Conservation (phyloP, 30 jellyfish, hydroid and myxozoan genomes). For the Sanderia malayensis region DNA sequence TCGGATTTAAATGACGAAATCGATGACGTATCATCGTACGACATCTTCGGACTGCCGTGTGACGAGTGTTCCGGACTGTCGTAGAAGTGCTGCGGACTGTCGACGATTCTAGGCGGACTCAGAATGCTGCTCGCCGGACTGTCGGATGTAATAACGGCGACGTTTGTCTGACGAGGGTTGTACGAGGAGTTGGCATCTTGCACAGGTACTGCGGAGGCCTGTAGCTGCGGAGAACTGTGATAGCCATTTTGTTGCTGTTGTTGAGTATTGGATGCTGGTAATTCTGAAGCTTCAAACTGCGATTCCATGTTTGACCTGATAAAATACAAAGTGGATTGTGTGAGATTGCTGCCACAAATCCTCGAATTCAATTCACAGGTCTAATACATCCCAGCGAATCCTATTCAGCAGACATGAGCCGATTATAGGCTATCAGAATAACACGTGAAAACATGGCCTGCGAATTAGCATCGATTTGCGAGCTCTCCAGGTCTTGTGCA, state of each 20-base stretch:
- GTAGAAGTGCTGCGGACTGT: conserved; percentile 3
- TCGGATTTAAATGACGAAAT: conserved; percentile 3
- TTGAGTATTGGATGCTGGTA: not conserved
- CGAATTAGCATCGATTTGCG: no score
- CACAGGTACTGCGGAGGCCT: not conserved
- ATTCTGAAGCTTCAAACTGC: not conserved
- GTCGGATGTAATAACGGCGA: not conserved
- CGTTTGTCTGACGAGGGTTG: not conserved
- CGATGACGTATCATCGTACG: conserved; percentile 5
- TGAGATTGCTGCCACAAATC: no score
- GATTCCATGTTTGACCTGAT: conserved; percentile 39
- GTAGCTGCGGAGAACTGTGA: not conserved
- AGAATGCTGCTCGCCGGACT: not conserved
- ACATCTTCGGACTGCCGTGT: conserved; percentile 5
- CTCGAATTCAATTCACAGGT: no score
- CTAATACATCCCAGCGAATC: no score
- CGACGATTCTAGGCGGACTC: conserved; percentile 11
- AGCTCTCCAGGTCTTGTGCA: no score
- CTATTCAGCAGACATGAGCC: no score
- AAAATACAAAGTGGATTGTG: no score
- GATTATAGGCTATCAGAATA: no score
- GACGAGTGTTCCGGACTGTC: conserved; percentile 6
- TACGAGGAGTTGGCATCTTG: not conserved
- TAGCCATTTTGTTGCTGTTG: conserved; percentile 2
- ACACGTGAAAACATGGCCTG: no score